Percentiles rank a stretch among this genome's conserved stretches.
Conservation (phyloP, 2,888 invertebrate species). For the Nebria brevicollis region DNA sequence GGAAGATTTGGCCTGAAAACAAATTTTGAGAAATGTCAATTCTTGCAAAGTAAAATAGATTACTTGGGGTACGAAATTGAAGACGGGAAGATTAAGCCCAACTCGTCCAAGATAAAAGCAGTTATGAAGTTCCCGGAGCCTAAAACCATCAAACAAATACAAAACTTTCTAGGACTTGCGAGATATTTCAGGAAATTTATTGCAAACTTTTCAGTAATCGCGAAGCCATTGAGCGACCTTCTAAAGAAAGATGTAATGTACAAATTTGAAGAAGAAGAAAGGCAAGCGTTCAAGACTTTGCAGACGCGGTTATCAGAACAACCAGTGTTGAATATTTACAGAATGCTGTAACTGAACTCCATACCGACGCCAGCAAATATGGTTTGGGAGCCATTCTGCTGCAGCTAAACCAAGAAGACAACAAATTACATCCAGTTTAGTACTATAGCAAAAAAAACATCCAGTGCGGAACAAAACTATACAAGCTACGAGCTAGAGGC, state of each 20-base stretch:
- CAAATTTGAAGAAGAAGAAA: conserved; percentile 9
- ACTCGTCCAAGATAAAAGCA: conserved; percentile 42
- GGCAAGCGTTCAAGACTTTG: conserved; percentile 10
- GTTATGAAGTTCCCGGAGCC: conserved; percentile 48
- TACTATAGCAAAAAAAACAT: conserved; percentile 44
- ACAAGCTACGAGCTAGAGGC: conserved; percentile 35
- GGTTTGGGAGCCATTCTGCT: conserved; percentile 25
- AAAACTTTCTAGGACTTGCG: conserved; percentile 48
- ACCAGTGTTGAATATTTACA: conserved; percentile 16
- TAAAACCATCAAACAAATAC: conserved; percentile 37
- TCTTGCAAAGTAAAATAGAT: conserved; percentile 51
- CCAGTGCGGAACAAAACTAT: conserved; percentile 38
- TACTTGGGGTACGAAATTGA: conserved; percentile 39
- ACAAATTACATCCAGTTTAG: conserved; percentile 35
- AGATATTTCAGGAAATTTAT: conserved; percentile 50
- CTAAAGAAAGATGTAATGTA: conserved; percentile 12
- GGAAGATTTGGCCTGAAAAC: conserved; percentile 52
- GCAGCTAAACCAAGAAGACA: conserved; percentile 33
- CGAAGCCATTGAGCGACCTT: conserved; percentile 37
- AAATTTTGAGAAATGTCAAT: conserved; percentile 58
- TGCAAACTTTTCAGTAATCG: conserved; percentile 6
- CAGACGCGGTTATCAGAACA: not conserved
- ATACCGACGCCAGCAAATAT: conserved; percentile 23
- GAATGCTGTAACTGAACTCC: conserved; percentile 3
- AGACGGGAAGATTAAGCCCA: conserved; percentile 36